Base-by-base conservation (phyloP, 2,113 vertebrate species). In the Ondatra zibethicus region DNA sequence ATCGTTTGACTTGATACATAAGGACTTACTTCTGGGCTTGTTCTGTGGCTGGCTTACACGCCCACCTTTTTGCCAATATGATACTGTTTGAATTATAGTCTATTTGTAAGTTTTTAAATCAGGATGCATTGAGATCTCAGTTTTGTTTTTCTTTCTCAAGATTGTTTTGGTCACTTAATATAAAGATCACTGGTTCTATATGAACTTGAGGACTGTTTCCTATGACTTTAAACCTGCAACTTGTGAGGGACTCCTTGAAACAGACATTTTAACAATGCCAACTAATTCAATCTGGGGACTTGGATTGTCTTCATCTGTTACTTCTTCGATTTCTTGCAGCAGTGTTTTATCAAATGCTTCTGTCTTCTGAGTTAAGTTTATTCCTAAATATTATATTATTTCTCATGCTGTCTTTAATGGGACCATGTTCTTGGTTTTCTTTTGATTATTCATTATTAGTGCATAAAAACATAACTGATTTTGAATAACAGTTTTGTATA, bases 311-410 rank as follows among this genome's bases (percentile, higher is more conserved):
- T 88, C 17, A 68, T 78, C 95, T 91, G 16, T 88, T 76, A 63
- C 76, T 81, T 68, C 7, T 68, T 92, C 73, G 14, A 85, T 73
- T 80, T 87, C 16, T 76, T 93, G 78, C 45, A 72, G 14, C 16
- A 16, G 17, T n/a, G 29, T 78, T 84, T 91, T 78, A 2, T 47
- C 87, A 61, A 75, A 84, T 65, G 93, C 6, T 70, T 93, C 92
- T 92, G 17, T 5, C 21, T 89, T 47, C 13, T 88, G 84, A 21
- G 14, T 50, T 92, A 82, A 94, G 33, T 93, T 93, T 85, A 70
- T 88, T 95, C 9, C 52, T 77, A 76, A 90, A 10, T 52, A 97
- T 21, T 92, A 78, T 58, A 58, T 93, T 93, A 29, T 68, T 89
- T 88, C 29, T 68, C 42, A 23, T 25, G 27, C 31, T 68, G 52